Evolutionary conservation across 2,797 vertebrate genomes (phyloP), one percentile per base, ranked within the genome.

Genomic region (Botia kubotai): DNA sequence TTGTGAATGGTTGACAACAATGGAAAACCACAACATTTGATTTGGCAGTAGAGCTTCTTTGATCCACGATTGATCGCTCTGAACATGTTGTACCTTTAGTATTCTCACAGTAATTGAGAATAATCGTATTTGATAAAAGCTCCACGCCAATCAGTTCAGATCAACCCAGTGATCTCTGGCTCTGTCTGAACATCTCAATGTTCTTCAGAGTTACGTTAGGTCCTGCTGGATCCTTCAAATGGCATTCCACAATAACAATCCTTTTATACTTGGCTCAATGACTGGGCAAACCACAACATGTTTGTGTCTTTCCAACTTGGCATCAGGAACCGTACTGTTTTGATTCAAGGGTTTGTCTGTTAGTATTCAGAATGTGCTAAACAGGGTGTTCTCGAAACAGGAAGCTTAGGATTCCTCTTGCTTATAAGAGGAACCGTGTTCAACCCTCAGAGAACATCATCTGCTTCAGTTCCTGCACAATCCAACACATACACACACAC

Each of bases 341-440:
- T 39, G 52, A 66, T 62, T 78, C 53, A 72, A 73, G 39, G 39
- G 55, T 67, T 68, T 1, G 23, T 43, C 71, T 73, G 17, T 23
- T 69, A 75, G 33, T 53, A 39, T 69, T 72, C 13, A 26, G 80
- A 16, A 55, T 81, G 10, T 69, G 70, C 75, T 81, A 78, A 71
- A 74, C 48, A 57, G 26, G 23, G 48, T 39, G 74, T 74, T 71
- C 29, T 39, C 36, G 48, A 67, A 79, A 70, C 43, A 69, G n/a
- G 3, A 53, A 74, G 52, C 74, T 84, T 57, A 73, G 70, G 52
- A 72, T 77, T 80, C 80, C 65, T 72, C 75, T 60, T 81, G 66
- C 68, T 83, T 80, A 69, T 68, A 36, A 68, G 82, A 82, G 82
- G 76, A 58, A 81, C 60, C 14, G 43, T 57, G 79, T 83, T 88